phyloP scores from a whole-genome alignment of 2,797 vertebrate genomes.

The Jordanella pulchra region DNA sequence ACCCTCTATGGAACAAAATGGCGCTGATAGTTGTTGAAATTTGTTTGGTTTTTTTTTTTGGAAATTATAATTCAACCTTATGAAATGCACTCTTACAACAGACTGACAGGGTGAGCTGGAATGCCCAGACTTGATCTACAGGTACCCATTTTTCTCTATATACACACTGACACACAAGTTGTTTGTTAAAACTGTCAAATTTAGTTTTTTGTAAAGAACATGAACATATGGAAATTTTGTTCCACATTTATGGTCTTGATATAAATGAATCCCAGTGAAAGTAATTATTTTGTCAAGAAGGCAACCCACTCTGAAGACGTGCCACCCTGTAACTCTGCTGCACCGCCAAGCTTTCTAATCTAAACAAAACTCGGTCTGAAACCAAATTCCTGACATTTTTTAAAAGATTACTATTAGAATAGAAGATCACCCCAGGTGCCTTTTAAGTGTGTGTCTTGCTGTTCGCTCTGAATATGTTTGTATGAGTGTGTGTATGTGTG shows the following conservation, averaged over 20 bases:
- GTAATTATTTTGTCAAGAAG: slow-evolving; percentile 14
- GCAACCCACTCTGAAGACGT: slow-evolving; percentile 46
- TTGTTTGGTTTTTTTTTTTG: slow-evolving; percentile 20
- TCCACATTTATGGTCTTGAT: slow-evolving; percentile 26
- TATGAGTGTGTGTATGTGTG: slow-evolving; percentile 52
- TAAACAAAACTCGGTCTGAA: slow-evolving; percentile 76
- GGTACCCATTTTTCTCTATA: no score
- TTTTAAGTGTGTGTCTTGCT: slow-evolving; percentile 49
- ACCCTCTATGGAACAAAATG: no score
- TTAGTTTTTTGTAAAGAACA: not conserved
- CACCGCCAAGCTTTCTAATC: slow-evolving; percentile 50
- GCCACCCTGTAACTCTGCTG: slow-evolving; percentile 45
- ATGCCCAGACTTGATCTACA: no score
- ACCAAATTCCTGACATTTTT: slow-evolving; percentile 83
- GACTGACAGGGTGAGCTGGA: not conserved
- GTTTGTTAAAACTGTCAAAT: not conserved
- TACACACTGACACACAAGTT: not conserved
- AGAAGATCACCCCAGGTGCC: slow-evolving; percentile 77
- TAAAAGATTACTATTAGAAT: slow-evolving; percentile 86
- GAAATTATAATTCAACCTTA: not conserved
- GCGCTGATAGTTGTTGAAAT: no score
- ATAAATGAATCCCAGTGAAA: slow-evolving; percentile 22
- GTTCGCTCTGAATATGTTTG: slow-evolving; percentile 49
- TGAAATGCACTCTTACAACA: slow-evolving; percentile 17
- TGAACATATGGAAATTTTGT: not conserved